A percentile compares a stretch with the other conserved stretches of the same genome.
Conservation (phyloP, 2,113 vertebrate genomes). For the Piprites chloris region DNA sequence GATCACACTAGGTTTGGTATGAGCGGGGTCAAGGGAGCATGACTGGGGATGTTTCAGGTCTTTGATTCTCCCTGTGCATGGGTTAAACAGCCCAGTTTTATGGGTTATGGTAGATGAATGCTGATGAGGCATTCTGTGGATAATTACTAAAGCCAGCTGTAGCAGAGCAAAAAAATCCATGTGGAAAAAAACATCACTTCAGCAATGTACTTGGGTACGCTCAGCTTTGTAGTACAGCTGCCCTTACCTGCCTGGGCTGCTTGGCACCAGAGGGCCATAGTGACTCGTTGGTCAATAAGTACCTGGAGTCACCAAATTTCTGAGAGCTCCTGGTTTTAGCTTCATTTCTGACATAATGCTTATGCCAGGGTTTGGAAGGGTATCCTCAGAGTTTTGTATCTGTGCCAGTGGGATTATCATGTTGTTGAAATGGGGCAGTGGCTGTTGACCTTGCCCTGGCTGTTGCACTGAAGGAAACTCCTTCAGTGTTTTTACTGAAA, state of each 20-base stretch:
- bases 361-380: background rate
- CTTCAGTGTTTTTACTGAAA: too few relatives aligned
- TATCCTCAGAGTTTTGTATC: background rate
- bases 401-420: background rate
- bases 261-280: background rate
- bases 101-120: background rate
- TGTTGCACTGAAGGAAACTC: background rate
- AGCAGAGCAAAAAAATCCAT: background rate
- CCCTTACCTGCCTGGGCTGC: background rate
- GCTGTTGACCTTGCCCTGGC: background rate
- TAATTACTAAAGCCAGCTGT: background rate
- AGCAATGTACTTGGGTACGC: background rate
- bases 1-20: fast-evolving
- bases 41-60: background rate
- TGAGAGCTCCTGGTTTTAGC: background rate
- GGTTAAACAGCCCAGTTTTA: background rate
- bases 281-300: background rate
- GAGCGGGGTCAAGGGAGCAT: fast-evolving
- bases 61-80: background rate
- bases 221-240: background rate
- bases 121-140: background rate
- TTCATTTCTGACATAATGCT: background rate
- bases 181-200: background rate
- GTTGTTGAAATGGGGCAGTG: background rate
- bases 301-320: background rate